Base-by-base conservation (phyloP, 1,140 invertebrate genomes). In the Euglossa dilemma region DNA sequence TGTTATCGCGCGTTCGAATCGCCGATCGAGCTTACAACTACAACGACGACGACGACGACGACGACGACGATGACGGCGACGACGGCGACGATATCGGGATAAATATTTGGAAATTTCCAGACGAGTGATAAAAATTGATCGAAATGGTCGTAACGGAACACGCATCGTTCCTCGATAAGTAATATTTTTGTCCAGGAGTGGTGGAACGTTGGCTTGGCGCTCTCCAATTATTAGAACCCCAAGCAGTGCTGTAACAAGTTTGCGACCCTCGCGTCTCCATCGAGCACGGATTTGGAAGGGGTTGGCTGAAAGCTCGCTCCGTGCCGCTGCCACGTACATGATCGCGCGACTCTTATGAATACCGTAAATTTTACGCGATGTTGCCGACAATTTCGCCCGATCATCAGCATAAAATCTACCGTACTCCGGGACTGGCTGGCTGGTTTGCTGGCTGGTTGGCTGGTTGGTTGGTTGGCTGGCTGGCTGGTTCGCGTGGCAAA, bases 221-320 rank as follows among this genome's bases (percentile, higher is more conserved):
- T 80, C 77, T 84, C 78, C 83, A 84, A 84, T 84, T 80, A 84
- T 84, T 84, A 84, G 76, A 84, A 73, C 83, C 83, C 78, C 83
- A 80, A 73, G 69, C 83, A 84, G 83, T 69, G 77, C 69, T 72
- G 76, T 72, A 80, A 80, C 59, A 80, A 84, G 76, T 79, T 79
- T 84, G 76, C 82, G 57, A 75, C 83, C 78, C 83, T 85, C 78
- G 70, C 70, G 79, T 85, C 83, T 85, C 83, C 83, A 81, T 81
- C 63, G 71, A 81, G 83, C 64, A 66, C 54, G 63, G 83, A 85
- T 85, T 85, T 85, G 67, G 76, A 66, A 80, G 83, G 69, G 83
- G 83, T 71, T 74, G 77, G 36, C 36, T 50, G 52, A 63, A 81
- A 74, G 45, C 72, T 75, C 52, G 71, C 45, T 7, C 45, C 18